Evolutionary conservation across 2,113 vertebrate species (phyloP).

Genomic region (Oenanthe melanoleuca): DNA sequence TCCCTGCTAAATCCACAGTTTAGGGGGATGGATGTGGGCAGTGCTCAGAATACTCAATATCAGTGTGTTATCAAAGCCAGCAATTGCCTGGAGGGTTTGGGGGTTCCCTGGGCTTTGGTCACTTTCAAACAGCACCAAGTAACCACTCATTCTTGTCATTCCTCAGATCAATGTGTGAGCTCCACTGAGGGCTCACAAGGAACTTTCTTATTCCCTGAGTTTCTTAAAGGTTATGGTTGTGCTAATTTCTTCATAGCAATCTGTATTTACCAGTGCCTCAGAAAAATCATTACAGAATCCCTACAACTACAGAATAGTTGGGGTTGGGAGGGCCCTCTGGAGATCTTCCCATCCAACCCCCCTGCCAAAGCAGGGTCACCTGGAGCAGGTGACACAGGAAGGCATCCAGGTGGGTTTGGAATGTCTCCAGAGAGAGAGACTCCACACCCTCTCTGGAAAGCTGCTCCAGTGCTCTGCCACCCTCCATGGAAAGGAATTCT

Average conservation of each 20-base stretch:
- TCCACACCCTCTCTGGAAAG: not conserved
- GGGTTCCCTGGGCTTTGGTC: not conserved
- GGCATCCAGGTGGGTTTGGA: not conserved
- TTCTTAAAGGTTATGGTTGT: not conserved
- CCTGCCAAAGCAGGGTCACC: not conserved
- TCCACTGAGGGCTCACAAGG: not conserved
- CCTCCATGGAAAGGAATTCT: not conserved
- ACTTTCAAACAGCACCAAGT: not conserved
- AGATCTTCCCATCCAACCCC: not conserved
- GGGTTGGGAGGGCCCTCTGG: not conserved
- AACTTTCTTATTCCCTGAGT: not conserved
- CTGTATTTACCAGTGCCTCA: not conserved
- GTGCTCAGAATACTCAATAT: not conserved
- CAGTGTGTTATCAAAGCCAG: not conserved
- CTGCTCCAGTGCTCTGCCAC: not conserved
- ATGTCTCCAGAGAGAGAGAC: not conserved
- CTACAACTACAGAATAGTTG: not conserved
- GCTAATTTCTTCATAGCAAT: not conserved
- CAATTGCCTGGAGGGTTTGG: not conserved
- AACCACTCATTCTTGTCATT: not conserved
- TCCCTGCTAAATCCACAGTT: slow-evolving; percentile 23
- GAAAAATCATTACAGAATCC: not conserved
- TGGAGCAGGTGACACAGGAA: not conserved
- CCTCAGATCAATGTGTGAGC: not conserved
- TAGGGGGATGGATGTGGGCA: not conserved